These are phyloP conservation scores for Drosophila murphyi DNA, from an alignment of 1,140 invertebrate species.

Conservation along the genomic window DNA sequence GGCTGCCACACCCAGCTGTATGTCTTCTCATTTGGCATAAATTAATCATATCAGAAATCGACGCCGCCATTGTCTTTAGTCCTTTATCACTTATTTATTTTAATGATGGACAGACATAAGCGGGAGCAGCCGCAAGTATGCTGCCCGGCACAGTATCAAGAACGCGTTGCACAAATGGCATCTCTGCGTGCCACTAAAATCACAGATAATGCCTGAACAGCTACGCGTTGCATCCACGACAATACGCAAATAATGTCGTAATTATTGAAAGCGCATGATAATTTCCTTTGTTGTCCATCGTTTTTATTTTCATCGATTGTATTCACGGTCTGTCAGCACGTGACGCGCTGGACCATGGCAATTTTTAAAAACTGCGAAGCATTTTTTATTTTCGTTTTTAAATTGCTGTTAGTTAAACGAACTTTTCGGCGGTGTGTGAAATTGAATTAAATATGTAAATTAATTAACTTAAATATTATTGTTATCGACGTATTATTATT, in stretches of 20 bases:
- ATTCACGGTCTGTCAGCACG: slow-evolving; percentile 63
- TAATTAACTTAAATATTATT: slow-evolving; percentile 58
- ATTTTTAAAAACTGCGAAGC: slow-evolving; percentile 12
- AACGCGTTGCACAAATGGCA: slow-evolving; percentile 25
- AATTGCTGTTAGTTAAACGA: slow-evolving; percentile 57
- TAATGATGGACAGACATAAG: slow-evolving; percentile 65
- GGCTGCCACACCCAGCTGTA: slow-evolving; percentile 19
- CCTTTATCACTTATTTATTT: slow-evolving; percentile 71
- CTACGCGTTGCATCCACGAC: slow-evolving; percentile 38
- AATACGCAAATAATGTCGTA: slow-evolving; percentile 77
- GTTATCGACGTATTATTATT: slow-evolving; percentile 25
- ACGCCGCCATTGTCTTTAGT: slow-evolving; percentile 52
- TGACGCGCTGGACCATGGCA: slow-evolving; percentile 31
- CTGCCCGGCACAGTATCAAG: slow-evolving; percentile 17
- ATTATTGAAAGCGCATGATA: slow-evolving; percentile 70
- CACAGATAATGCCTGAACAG: slow-evolving; percentile 36
- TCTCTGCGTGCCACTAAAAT: slow-evolving; percentile 38
- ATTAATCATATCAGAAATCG: slow-evolving; percentile 66
- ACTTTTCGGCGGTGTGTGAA: slow-evolving; percentile 26
- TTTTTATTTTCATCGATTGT: slow-evolving; percentile 50
- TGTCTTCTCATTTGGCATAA: slow-evolving; percentile 72
- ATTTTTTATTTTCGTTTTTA: slow-evolving; percentile 31
- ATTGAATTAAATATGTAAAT: slow-evolving; percentile 65
- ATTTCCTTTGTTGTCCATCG: slow-evolving; percentile 23
- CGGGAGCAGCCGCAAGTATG: slow-evolving; percentile 34